Percentiles rank a stretch among this genome's conserved stretches.
phyloP scores from a whole-genome alignment of 1,140 invertebrate species.

The Bombus superbus region DNA sequence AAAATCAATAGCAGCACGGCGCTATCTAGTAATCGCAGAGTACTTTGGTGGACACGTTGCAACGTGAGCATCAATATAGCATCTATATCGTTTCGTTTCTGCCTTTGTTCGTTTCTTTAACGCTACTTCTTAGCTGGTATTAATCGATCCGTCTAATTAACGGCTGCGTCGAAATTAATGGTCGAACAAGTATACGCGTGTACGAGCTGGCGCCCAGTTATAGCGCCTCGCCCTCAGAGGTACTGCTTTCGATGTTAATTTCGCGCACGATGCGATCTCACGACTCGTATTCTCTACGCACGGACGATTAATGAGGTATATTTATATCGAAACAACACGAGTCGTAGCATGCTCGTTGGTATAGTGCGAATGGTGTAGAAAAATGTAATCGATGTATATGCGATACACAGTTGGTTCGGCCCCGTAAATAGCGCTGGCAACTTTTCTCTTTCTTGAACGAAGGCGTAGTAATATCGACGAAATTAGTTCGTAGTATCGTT shows the following conservation, averaged over 20 bases:
- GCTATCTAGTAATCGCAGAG: slow-evolving; percentile 23
- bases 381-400: slow-evolving; percentile 58
- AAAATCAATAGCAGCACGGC: slow-evolving; percentile 21
- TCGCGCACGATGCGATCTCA: slow-evolving; percentile 13
- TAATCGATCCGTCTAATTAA: slow-evolving; percentile 7
- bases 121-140: neutral
- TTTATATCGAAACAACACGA: slow-evolving; percentile 21
- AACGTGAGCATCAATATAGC: too few species aligned
- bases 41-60: neutral
- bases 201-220: neutral
- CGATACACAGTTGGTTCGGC: neutral
- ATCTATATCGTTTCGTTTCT: neutral
- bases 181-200: neutral
- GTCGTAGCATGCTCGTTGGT: slow-evolving; percentile 19
- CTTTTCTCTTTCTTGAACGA: too few species aligned
- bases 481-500: neutral
- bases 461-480: neutral
- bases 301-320: slow-evolving; percentile 38
- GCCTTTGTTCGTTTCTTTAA: neutral
- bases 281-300: neutral
- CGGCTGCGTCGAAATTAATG: neutral
- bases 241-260: slow-evolving; percentile 28
- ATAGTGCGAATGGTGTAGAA: slow-evolving; percentile 58
- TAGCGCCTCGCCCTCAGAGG: neutral
- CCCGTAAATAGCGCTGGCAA: neutral